Conservation (phyloP, 37 sponge, comb jelly and placozoan species). For the Axinella damicornis region DNA sequence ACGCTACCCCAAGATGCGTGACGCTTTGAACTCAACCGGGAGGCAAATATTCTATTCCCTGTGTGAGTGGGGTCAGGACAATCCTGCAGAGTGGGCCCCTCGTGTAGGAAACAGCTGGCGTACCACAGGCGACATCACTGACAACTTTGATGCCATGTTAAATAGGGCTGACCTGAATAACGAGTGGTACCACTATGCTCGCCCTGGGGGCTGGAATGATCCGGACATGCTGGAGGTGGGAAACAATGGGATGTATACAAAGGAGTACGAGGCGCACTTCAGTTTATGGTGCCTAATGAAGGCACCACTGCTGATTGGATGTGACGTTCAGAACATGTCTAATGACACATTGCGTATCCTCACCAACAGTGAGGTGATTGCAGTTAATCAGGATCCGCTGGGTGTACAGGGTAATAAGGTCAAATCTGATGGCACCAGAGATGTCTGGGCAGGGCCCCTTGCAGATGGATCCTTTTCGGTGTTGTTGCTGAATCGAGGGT, state of each 20-base stretch:
- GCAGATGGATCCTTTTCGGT: slow-evolving; percentile 44
- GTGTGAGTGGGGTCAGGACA: slow-evolving; percentile 82
- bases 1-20: slow-evolving; percentile 83
- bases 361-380: slow-evolving; percentile 87
- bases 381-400: slow-evolving; percentile 82
- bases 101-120: slow-evolving; percentile 90
- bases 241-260: slow-evolving; percentile 73
- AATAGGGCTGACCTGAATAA: slow-evolving; percentile 62
- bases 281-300: slow-evolving; percentile 90
- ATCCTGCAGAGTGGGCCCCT: slow-evolving; percentile 77
- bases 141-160: slow-evolving; percentile 75
- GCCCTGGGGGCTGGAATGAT: slow-evolving; percentile 91
- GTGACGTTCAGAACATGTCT: slow-evolving; percentile 68
- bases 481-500: slow-evolving; percentile 70
- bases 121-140: slow-evolving; percentile 82
- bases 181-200: slow-evolving; percentile 62
- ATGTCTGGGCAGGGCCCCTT: slow-evolving; percentile 85
- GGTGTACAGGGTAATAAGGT: slow-evolving; percentile 78
- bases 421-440: slow-evolving; percentile 18
- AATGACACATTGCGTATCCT: slow-evolving; percentile 78
- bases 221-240: slow-evolving; percentile 92
- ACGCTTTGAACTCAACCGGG: slow-evolving; percentile 81
- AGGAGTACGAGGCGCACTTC: slow-evolving; percentile 84
- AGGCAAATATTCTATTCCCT: slow-evolving; percentile 84
- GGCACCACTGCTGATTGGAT: slow-evolving; percentile 88